Evolutionary conservation across 1,140 invertebrate species (phyloP), one percentile per base, ranked within the genome.

Genomic region (Drosophila auraria): DNA sequence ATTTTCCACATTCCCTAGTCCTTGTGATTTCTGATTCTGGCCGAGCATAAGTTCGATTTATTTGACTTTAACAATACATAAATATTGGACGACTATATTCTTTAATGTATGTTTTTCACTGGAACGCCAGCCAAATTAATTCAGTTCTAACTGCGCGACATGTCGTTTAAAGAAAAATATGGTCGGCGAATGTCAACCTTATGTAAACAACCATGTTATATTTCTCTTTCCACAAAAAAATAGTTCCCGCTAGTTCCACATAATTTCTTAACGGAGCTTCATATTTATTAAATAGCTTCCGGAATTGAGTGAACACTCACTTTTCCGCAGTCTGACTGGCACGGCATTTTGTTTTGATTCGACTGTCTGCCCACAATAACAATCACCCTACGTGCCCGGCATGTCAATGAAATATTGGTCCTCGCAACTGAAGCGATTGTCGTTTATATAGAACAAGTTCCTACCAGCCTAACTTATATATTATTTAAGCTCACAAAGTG

Each of bases 401-500:
- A 80, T 82, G 58, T 69, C 72, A 83, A 87, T 81, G 70, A 82
- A 76, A 72, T 53, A 51, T 64, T 74, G 20, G 17, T 20, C 53
- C 30, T 42, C 36, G 49, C 56, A 56, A 42, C 69, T 53, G 56
- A 44, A 50, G 20, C 62, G 60, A 42, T 42, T 66, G 71, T 42
- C 49, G 50, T 36, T 71, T 59, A 11, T 36, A 11, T 11, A 11
- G 11, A 68, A 64, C 71, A 80, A 76, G 64, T 87, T 75, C 62
- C 72, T 42, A 47, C 54, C 49, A 36, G 56, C 27, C 56, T 40
- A 80, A 71, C 80, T 78, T 80, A 80, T 87, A 50, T 53, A 80
- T 89, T 87, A 89, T 89, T 83, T 74, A 83, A 81, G 71, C 68
- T 62, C 47, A 61, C 58, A 63, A 71, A 84, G 78, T 89, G 81